phyloP scores from a whole-genome alignment of 2,888 invertebrate genomes.

The Panorpa germanica region DNA sequence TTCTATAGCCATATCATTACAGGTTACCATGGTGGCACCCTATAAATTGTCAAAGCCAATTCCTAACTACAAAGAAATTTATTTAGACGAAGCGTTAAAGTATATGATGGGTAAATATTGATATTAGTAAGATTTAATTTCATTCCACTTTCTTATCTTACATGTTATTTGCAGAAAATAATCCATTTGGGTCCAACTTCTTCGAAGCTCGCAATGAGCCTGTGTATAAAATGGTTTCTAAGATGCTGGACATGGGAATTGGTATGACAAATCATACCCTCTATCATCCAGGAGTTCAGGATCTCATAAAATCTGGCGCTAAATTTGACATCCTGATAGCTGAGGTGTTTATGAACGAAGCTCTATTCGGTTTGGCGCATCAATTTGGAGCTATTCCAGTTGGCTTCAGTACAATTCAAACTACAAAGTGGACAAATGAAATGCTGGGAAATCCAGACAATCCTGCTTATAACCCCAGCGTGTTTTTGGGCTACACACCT shows the following conservation, averaged over 20 bases:
- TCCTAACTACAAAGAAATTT: constrained; percentile 15
- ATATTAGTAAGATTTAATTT: not conserved
- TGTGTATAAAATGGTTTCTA: too few species aligned
- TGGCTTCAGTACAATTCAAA: constrained; percentile 22
- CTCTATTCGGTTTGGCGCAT: constrained; percentile 21
- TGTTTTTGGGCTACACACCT: constrained; percentile 21
- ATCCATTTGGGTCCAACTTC: too few species aligned
- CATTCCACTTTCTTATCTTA: not conserved
- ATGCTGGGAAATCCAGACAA: constrained; percentile 28
- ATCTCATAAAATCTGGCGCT: constrained; percentile 18
- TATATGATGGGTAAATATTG: constrained; percentile 9
- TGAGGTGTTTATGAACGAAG: constrained; percentile 23
- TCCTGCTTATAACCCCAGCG: constrained; percentile 25
- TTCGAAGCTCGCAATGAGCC: too few species aligned
- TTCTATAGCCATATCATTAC: too few species aligned
- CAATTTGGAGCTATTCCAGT: constrained; percentile 18
- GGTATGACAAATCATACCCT: constrained; percentile 15
- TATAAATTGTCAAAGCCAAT: constrained; percentile 17
- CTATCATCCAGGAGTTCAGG: constrained; percentile 14
- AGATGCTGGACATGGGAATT: constrained; percentile 17
- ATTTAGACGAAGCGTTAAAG: constrained; percentile 12
- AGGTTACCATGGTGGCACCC: constrained; percentile 15
- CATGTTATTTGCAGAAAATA: too few species aligned
- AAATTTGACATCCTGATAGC: constrained; percentile 22
- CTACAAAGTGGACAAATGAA: constrained; percentile 26